Evolutionary conservation across 92 coral and sea anemone species (phyloP).

Genomic region (Ricordea florida): DNA sequence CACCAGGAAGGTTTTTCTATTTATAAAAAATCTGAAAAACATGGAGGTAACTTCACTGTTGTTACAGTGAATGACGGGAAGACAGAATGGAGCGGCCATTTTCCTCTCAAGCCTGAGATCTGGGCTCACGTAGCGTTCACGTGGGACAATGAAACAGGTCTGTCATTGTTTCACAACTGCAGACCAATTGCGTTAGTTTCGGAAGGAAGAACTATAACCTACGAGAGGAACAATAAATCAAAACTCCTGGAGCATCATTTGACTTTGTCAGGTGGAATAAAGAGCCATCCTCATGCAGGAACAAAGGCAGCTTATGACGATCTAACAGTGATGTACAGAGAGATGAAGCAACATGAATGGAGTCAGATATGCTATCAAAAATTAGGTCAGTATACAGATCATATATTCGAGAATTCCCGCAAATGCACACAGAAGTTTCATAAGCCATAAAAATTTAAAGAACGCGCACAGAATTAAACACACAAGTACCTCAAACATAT

Average conservation of each 20-base stretch:
- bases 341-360: constrained; percentile 20
- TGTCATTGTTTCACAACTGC: constrained; percentile 69
- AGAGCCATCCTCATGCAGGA: constrained; percentile 21
- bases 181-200: constrained; percentile 18
- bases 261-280: constrained; percentile 55
- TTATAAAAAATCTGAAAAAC: constrained; percentile 41
- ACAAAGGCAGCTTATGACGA: constrained; percentile 71
- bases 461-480: too few relatives aligned
- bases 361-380: constrained; percentile 54
- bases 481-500: too few relatives aligned
- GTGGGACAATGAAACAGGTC: constrained; percentile 69
- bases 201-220: not conserved
- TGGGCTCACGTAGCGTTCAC: constrained; percentile 82
- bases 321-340: constrained; percentile 69
- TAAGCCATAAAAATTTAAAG: too few relatives aligned
- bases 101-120: constrained; percentile 17
- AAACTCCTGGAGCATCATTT: constrained; percentile 9
- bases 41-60: constrained; percentile 29
- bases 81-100: constrained; percentile 52
- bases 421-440: too few relatives aligned
- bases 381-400: constrained; percentile 76
- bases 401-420: too few relatives aligned
- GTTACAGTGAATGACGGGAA: constrained; percentile 52
- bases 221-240: constrained; percentile 15
- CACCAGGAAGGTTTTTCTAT: constrained; percentile 62